A percentile compares a stretch with the other conserved stretches of the same genome.
phyloP scores from a whole-genome alignment of 2,797 vertebrate species.

The Lophius americanus region DNA sequence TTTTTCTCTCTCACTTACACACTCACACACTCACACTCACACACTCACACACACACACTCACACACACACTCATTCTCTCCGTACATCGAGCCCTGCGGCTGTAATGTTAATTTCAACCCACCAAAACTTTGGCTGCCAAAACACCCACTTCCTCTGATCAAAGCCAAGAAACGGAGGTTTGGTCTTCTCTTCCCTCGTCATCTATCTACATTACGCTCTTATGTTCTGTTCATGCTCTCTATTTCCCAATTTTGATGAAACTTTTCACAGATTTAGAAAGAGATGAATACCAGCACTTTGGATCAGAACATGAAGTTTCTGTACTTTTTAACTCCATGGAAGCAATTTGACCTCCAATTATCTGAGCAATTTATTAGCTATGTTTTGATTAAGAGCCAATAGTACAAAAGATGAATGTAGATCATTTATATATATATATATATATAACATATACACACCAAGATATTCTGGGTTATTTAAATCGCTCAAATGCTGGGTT shows the following conservation, averaged over 20 bases:
- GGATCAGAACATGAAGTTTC: too few relatives aligned
- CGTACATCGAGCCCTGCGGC: slow-evolving; percentile 23
- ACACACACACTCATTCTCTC: slow-evolving; percentile 3
- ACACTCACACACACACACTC: slow-evolving; percentile 18
- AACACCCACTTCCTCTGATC: slow-evolving; percentile 57
- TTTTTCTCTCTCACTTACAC: slow-evolving; percentile 17
- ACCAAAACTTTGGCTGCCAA: slow-evolving; percentile 39
- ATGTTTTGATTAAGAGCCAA: too few relatives aligned
- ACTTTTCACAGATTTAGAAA: too few relatives aligned
- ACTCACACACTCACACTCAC: slow-evolving; percentile 24
- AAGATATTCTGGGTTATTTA: too few relatives aligned
- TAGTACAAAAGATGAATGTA: too few relatives aligned
- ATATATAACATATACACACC: too few relatives aligned
- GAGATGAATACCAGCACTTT: too few relatives aligned
- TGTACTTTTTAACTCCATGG: too few relatives aligned
- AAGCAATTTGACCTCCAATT: too few relatives aligned
- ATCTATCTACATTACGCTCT: slow-evolving; percentile 50
- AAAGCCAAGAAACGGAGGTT: slow-evolving; percentile 30
- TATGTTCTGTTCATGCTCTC: slow-evolving; percentile 8
- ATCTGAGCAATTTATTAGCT: too few relatives aligned
- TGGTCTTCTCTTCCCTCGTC: slow-evolving; percentile 32
- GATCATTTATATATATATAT: too few relatives aligned
- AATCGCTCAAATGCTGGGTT: too few relatives aligned
- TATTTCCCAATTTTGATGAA: not conserved
- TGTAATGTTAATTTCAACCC: slow-evolving; percentile 61